A percentile compares a stretch with the other conserved stretches of the same genome.
Conservation (phyloP, 1,140 invertebrate species). For the Trichonephila clavata region DNA sequence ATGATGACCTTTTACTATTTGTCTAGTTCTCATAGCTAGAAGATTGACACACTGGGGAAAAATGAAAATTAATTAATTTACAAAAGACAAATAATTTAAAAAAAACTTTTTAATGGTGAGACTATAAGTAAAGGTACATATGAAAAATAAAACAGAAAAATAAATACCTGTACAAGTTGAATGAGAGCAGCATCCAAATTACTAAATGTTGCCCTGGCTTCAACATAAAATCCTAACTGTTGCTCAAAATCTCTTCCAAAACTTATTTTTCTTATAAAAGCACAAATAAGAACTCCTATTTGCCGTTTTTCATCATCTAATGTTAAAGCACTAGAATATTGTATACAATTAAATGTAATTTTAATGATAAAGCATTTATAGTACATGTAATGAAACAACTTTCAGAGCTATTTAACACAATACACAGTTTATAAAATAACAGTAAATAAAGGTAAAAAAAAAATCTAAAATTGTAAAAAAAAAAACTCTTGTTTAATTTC, state of each 20-base stretch:
- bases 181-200: slow-evolving; percentile 93
- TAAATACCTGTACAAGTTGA: slow-evolving; percentile 89
- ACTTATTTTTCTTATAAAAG: slow-evolving; percentile 89
- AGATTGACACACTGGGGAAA: slow-evolving; percentile 87
- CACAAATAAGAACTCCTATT: slow-evolving; percentile 91
- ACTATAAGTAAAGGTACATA: no score
- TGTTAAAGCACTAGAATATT: slow-evolving; percentile 88
- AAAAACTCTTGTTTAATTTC: no score
- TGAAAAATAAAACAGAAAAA: neutral
- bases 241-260: slow-evolving; percentile 90
- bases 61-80: neutral
- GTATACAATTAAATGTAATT: no score
- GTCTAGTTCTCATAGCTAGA: slow-evolving; percentile 87
- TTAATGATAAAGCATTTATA: no score
- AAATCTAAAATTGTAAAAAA: no score
- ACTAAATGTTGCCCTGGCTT: slow-evolving; percentile 92
- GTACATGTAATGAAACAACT: no score
- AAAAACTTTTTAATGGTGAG: neutral
- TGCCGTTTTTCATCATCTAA: slow-evolving; percentile 95
- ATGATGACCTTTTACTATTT: slow-evolving; percentile 88
- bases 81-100: neutral
- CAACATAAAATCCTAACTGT: slow-evolving; percentile 96
- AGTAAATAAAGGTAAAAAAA: no score
- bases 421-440: no score
- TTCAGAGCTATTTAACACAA: no score